Base-by-base conservation (phyloP, 1,140 invertebrate genomes). In the Heliconius hermathena region DNA sequence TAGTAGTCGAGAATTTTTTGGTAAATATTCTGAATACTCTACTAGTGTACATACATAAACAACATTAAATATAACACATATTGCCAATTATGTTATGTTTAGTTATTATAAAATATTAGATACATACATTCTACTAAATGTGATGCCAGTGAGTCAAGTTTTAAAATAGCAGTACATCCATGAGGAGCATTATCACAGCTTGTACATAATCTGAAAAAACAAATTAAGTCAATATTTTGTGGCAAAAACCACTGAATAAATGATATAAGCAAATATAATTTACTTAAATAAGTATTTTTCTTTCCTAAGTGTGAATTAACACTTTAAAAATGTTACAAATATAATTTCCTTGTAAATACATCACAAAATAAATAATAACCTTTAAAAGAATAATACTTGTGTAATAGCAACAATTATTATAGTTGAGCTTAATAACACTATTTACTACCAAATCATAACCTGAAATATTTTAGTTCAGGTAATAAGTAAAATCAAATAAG, bases 71-170 rank as follows among this genome's bases (percentile, higher is more conserved):
- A 57, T 57, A 57, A n/a, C 9, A 22, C 20, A n/a, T n/a, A 22
- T n/a, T 20, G n/a, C 11, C 54, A 57, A 22, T 8, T 57, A 57
- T 33, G 33, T 33, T 8, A 46, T 22, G 33, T 71, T 29, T 72
- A 36, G 18, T 38, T 72, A 72, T 36, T 72, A 38, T 72, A 38
- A 38, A 20, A 49, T n/a, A 33, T 4, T 20, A 70, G 54, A 82
- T 97, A 97, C 92, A 98, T 97, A 95, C 99, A 99, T 94, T 99
- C 98, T 88, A 97, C 97, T 81, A 99, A 93, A 95, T 99, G 99
- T 36, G 96, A 95, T 9, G 96, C 95, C 73, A 99, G 93, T 49
- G 96, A 96, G 90, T 99, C 98, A 77, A 99, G 94, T 94, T 99
- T 99, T 20, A 99, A 95, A 36, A 98, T 95, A 71, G 96, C 95